Evolutionary conservation across 2,797 vertebrate species (phyloP).

Genomic region (Eulemur mongoz): DNA sequence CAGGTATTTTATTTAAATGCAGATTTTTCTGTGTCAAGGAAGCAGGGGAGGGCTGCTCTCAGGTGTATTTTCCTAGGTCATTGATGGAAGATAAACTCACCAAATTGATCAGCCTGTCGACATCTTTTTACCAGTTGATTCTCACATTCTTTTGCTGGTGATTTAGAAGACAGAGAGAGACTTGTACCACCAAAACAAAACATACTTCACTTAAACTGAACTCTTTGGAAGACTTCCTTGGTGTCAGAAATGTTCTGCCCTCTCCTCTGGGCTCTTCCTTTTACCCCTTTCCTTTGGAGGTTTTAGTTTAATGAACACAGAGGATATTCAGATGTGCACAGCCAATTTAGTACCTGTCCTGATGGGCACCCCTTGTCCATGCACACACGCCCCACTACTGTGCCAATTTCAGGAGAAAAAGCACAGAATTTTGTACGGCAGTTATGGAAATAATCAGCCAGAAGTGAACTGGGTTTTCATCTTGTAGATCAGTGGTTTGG

Average conservation of each 20-base stretch:
- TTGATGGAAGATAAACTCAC: neutral
- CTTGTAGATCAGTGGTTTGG: neutral
- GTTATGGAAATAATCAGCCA: neutral
- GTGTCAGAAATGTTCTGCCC: neutral
- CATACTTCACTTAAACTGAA: neutral
- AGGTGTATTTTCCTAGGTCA: neutral
- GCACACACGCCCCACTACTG: too few relatives aligned
- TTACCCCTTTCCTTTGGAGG: neutral
- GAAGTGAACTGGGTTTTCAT: neutral
- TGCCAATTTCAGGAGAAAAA: neutral
- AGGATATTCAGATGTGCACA: neutral
- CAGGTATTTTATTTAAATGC: conserved; percentile 32
- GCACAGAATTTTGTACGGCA: neutral
- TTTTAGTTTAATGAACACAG: conserved; percentile 10
- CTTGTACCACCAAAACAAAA: neutral
- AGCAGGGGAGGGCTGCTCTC: neutral
- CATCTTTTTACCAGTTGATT: conserved; percentile 23
- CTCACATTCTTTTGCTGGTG: neutral
- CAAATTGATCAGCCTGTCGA: neutral
- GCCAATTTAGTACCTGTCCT: neutral
- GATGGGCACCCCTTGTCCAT: neutral
- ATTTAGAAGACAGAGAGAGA: neutral
- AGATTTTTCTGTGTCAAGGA: neutral
- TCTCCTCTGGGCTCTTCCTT: neutral
- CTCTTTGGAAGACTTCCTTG: neutral